phyloP scores from a whole-genome alignment of 2,113 vertebrate genomes.

The Noturus placidus region DNA sequence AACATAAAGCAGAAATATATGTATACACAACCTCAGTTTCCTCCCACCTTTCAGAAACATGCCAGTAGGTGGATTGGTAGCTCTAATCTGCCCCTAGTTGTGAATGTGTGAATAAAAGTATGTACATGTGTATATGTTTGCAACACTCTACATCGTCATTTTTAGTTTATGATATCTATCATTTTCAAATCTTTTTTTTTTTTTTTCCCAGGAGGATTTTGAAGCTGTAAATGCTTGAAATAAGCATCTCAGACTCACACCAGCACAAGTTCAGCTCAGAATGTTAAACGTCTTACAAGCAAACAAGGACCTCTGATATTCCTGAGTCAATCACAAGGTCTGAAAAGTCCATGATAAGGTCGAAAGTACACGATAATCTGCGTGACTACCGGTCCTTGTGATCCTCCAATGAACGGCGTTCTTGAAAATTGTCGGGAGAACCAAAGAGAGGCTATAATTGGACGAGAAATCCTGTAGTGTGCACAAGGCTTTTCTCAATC shows the following conservation, averaged over 20 bases:
- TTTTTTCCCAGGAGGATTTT: background rate
- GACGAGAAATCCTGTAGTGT: constrained; percentile 15
- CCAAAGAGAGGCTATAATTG: background rate
- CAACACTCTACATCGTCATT: background rate
- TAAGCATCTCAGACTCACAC: background rate
- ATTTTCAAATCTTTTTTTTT: background rate
- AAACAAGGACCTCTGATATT: background rate
- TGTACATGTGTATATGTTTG: background rate
- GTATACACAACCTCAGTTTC: background rate
- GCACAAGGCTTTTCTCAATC: constrained; percentile 7
- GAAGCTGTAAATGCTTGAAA: background rate
- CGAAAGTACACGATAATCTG: constrained; percentile 2
- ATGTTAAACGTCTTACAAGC: background rate
- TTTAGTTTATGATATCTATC: background rate
- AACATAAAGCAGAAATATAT: background rate
- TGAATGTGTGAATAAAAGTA: background rate
- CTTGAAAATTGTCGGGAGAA: background rate
- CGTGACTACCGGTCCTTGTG: background rate
- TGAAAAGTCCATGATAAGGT: background rate
- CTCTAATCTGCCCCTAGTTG: background rate
- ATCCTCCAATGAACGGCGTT: background rate
- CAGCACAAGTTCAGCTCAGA: background rate
- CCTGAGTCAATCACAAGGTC: background rate
- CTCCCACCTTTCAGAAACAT: background rate
- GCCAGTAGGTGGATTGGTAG: background rate